These are phyloP conservation scores for Berghia stephanieae DNA, from an alignment of 1,140 invertebrate genomes.

Conservation along the genomic window DNA sequence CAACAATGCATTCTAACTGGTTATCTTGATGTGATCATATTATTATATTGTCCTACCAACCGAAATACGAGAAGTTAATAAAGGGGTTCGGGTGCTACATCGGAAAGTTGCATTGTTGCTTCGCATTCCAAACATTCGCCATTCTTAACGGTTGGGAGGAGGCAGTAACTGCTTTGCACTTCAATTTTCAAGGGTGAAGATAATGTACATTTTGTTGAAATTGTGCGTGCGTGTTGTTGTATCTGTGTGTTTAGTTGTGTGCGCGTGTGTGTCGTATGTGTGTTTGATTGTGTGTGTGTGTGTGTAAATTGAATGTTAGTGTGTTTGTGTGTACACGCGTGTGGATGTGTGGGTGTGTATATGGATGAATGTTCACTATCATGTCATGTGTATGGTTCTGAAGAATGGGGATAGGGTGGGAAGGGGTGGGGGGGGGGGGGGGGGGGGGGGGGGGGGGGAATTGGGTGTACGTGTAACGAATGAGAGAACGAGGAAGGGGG, in stretches of 20 bases:
- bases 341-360: not conserved
- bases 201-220: too few relatives aligned
- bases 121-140: too few relatives aligned
- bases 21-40: too few relatives aligned
- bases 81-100: too few relatives aligned
- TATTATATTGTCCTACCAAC: too few relatives aligned
- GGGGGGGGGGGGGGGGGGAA: not conserved
- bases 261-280: not conserved
- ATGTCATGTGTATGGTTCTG: not conserved
- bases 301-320: not conserved
- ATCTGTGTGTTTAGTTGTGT: not conserved
- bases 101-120: too few relatives aligned
- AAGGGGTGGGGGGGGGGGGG: not conserved
- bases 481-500: not conserved
- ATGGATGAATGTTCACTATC: not conserved
- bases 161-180: too few relatives aligned
- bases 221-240: conserved; percentile 1
- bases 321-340: not conserved
- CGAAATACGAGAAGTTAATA: too few relatives aligned
- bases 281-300: conserved; percentile 13
- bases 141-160: too few relatives aligned
- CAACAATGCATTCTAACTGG: too few relatives aligned
- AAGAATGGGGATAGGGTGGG: not conserved
- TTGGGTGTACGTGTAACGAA: not conserved
- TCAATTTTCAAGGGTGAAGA: too few relatives aligned